Evolutionary conservation across 2,113 vertebrate species (phyloP), one percentile per base, ranked within the genome.

Genomic region (Lampris megalopsis): DNA sequence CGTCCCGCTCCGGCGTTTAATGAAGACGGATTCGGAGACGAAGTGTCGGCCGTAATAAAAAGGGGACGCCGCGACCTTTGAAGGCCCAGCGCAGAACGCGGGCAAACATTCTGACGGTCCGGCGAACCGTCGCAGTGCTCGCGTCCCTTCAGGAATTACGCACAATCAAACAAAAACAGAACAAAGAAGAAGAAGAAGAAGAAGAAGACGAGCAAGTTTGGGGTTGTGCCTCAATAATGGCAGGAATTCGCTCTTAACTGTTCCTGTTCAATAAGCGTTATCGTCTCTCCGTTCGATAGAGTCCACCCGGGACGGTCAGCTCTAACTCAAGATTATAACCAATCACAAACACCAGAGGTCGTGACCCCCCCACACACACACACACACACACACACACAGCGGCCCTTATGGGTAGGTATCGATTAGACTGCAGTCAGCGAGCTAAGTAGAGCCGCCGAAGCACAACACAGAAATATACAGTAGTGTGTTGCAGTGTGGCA

Each of bases 21-120:
- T 91, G 89, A 93, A 93, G 93, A 94, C 82, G 90, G 87, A 93
- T 94, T 91, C 87, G 70, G 64, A 86, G 90, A 89, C 90, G 87
- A 91, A 90, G 82, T 85, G 79, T 74, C 87, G 75, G 81, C 76
- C 72, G 86, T 82, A 89, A 93, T 92, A 85, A 93, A 92, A 83
- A 88, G 77, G 78, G 70, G 13, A 0, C 24, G 24, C 24, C 24
- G 24, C 91, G 87, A 92, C 85, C 89, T 92, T 93, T 92, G 81
- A 75, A 70, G 70, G 64, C 63, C 76, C 38, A 62, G 60, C 52
- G 80, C 73, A 54, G 59, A 38, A 10, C 6, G 68, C 47, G 42
- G 63, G 63, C 82, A 75, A 84, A 82, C 76, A 81, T 4, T 9
- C 68, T 52, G 63, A 71, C 65, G 63, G 56, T 82, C 75, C 68